A percentile compares a stretch with the other conserved stretches of the same genome.
Conservation (phyloP, 2,797 vertebrate genomes). For the Sphenodon punctatus region DNA sequence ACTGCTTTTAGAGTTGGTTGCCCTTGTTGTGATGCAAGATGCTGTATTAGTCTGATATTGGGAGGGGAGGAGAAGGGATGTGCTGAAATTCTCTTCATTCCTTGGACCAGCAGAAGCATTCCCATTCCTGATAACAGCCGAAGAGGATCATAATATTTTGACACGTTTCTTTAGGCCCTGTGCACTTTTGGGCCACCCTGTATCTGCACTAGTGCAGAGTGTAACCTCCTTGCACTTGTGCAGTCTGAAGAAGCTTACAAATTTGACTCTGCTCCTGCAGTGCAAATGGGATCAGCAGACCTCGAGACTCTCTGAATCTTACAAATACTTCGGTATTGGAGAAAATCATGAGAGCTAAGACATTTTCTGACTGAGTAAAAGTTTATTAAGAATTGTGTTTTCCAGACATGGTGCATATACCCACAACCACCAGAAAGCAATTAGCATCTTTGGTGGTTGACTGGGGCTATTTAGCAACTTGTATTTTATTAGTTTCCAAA, state of each 20-base stretch:
- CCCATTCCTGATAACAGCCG: not conserved
- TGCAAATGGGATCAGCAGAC: not conserved
- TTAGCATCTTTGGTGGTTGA: not conserved
- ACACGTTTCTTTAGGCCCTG: not conserved
- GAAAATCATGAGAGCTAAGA: not conserved
- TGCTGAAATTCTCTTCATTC: not conserved
- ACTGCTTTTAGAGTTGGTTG: not conserved
- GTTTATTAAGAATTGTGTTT: no score
- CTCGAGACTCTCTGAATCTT: not conserved
- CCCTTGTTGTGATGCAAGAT: not conserved
- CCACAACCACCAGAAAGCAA: no score
- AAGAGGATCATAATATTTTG: not conserved
- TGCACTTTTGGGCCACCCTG: not conserved
- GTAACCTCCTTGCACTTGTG: not conserved
- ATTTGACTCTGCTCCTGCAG: not conserved
- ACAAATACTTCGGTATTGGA: not conserved
- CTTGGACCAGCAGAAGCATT: not conserved
- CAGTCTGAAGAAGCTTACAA: not conserved
- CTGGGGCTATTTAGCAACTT: not conserved
- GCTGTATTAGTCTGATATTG: rapidly evolving
- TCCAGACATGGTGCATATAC: no score
- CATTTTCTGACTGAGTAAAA: not conserved
- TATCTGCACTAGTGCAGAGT: rapidly evolving
- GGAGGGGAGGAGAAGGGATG: not conserved
- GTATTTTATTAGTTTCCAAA: no score